A percentile compares a stretch with the other conserved stretches of the same genome.
These are phyloP conservation scores for Eugnorisma glareosa DNA, from an alignment of 2,888 invertebrate species.

Conservation along the genomic window DNA sequence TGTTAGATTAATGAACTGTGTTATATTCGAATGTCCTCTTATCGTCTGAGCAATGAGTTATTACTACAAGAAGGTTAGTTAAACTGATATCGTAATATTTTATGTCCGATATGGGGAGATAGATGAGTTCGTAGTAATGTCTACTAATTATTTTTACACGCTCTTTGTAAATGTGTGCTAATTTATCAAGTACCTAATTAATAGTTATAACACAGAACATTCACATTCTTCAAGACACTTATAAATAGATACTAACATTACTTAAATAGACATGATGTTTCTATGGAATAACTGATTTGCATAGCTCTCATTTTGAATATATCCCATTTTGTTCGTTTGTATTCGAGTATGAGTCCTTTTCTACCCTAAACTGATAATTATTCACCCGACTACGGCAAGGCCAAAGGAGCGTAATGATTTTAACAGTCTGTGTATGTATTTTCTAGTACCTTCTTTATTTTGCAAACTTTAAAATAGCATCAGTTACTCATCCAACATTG, in stretches of 20 bases:
- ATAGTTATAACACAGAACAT: background rate
- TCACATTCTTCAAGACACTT: background rate
- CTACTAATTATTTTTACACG: background rate
- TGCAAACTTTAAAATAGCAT: background rate
- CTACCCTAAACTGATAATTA: constrained; percentile 1
- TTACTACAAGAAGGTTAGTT: constrained; percentile 25
- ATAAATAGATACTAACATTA: background rate
- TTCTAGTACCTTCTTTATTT: background rate
- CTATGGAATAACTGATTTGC: background rate
- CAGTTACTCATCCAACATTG: background rate
- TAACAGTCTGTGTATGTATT: background rate
- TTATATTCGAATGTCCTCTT: constrained; percentile 21
- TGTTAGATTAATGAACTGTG: constrained; percentile 23
- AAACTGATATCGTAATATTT: constrained; percentile 16
- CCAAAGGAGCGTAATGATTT: background rate
- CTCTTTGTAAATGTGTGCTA: background rate
- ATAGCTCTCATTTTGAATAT: background rate
- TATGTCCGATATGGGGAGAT: background rate
- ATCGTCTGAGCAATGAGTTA: constrained; percentile 17
- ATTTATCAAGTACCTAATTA: constrained; percentile 12
- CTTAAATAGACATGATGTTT: background rate
- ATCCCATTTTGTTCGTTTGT: background rate
- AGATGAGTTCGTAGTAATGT: background rate
- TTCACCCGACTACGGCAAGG: background rate
- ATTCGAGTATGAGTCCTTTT: background rate